A percentile compares a stretch with the other conserved stretches of the same genome.
phyloP scores from a whole-genome alignment of 2,797 vertebrate species.

The Hafferia zeledoni region DNA sequence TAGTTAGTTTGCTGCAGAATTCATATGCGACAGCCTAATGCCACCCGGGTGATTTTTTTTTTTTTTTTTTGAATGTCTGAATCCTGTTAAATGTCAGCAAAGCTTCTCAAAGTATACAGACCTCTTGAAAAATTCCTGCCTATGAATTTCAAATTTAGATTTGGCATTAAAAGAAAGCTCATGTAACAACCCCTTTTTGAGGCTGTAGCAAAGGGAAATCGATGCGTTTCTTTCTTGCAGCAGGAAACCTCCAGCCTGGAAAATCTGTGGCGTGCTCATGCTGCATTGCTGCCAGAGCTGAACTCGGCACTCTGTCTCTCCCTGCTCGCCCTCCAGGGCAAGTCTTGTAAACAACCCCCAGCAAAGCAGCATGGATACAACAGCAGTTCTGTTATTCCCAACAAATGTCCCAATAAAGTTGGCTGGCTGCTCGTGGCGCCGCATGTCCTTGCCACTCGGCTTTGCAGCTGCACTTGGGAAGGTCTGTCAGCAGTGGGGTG shows the following conservation, averaged over 20 bases:
- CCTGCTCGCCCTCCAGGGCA: background rate
- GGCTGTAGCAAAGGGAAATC: background rate
- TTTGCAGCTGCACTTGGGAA: fast-evolving
- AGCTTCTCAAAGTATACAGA: background rate
- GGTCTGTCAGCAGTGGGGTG: fast-evolving
- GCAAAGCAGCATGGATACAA: fast-evolving
- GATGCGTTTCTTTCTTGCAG: fast-evolving
- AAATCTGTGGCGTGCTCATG: fast-evolving
- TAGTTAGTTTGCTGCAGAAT: background rate
- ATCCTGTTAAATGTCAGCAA: background rate
- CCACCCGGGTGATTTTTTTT: background rate
- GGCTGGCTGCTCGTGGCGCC: fast-evolving
- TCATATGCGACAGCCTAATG: background rate
- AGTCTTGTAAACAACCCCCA: background rate
- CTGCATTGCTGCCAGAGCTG: fast-evolving
- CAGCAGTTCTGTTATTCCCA: background rate
- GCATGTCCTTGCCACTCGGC: fast-evolving
- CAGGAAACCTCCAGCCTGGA: background rate
- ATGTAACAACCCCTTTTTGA: fast-evolving
- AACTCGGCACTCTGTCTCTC: fast-evolving
- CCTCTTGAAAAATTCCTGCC: background rate
- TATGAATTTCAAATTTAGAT: background rate
- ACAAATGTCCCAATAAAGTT: fast-evolving
- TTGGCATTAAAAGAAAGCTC: background rate
- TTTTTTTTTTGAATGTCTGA: background rate